These are phyloP conservation scores for Zoanthus gigantus DNA, from an alignment of 92 coral and sea anemone species.

Conservation along the genomic window DNA sequence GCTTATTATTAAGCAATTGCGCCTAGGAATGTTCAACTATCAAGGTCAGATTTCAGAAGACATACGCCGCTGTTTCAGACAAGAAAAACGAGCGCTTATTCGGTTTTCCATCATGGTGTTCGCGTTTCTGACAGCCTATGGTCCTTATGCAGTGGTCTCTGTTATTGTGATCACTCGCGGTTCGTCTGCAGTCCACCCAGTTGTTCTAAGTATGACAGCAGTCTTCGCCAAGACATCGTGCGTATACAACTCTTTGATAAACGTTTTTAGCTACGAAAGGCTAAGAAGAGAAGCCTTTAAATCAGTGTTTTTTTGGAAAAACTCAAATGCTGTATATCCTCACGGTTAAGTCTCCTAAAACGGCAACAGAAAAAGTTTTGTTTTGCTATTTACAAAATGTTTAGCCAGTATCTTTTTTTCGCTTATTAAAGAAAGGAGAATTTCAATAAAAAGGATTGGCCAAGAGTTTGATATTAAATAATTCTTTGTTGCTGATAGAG, in stretches of 20 bases:
- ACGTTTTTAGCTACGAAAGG: slow-evolving; percentile 51
- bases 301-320: neutral
- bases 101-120: slow-evolving; percentile 18
- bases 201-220: slow-evolving; percentile 52
- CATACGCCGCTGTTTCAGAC: neutral
- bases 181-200: slow-evolving; percentile 44
- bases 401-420: no score
- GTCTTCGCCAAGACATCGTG: slow-evolving; percentile 64
- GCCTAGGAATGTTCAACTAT: slow-evolving; percentile 39
- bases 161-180: slow-evolving; percentile 44
- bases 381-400: no score
- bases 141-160: slow-evolving; percentile 60
- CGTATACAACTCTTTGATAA: slow-evolving; percentile 51
- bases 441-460: no score
- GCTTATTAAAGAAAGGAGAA: no score
- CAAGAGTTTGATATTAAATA: no score
- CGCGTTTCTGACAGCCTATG: slow-evolving; percentile 47
- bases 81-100: slow-evolving; percentile 6
- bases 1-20: slow-evolving; percentile 30
- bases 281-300: slow-evolving; percentile 8
- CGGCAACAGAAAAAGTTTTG: no score
- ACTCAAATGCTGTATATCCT: neutral
- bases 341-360: neutral
- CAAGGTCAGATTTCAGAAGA: slow-evolving; percentile 14
- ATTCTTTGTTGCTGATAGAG: no score